These are phyloP conservation scores for Agrilus mali DNA, from an alignment of 2,888 invertebrate genomes.

Conservation along the genomic window DNA sequence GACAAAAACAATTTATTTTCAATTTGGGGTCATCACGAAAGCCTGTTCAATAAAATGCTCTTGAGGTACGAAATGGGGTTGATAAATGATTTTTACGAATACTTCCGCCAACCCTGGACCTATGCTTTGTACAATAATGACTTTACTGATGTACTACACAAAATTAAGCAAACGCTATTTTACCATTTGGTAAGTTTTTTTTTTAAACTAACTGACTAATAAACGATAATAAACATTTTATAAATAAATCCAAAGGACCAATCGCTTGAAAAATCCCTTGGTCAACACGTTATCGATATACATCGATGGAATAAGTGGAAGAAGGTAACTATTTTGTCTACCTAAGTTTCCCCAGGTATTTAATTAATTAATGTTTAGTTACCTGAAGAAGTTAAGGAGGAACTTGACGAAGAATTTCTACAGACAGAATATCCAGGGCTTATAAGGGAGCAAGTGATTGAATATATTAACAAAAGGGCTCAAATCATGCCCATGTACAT, in stretches of 20 bases:
- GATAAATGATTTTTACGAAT: constrained; percentile 53
- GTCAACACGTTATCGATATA: no score
- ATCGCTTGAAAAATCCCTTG: no score
- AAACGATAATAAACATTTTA: no score
- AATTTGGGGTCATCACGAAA: constrained; percentile 63
- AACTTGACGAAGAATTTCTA: constrained; percentile 21
- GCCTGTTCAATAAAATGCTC: constrained; percentile 53
- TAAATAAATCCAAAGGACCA: no score
- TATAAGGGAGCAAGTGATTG: constrained; percentile 24
- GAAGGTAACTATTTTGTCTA: no score
- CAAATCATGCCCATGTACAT: constrained; percentile 29
- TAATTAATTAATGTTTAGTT: no score
- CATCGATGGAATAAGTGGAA: no score
- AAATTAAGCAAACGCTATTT: constrained; percentile 21
- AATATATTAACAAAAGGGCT: constrained; percentile 25
- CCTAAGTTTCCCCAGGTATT: no score
- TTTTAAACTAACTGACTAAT: no score
- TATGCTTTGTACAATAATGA: constrained; percentile 49
- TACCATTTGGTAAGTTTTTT: not conserved
- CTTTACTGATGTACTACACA: constrained; percentile 36
- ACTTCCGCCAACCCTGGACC: constrained; percentile 55
- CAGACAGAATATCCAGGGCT: constrained; percentile 20
- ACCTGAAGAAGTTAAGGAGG: constrained; percentile 4
- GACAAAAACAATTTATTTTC: constrained; percentile 43
- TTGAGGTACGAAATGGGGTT: constrained; percentile 45